Percentiles rank a stretch among this genome's conserved stretches.
These are phyloP conservation scores for Apodemia zela DNA, from an alignment of 2,888 invertebrate genomes.

Conservation along the genomic window DNA sequence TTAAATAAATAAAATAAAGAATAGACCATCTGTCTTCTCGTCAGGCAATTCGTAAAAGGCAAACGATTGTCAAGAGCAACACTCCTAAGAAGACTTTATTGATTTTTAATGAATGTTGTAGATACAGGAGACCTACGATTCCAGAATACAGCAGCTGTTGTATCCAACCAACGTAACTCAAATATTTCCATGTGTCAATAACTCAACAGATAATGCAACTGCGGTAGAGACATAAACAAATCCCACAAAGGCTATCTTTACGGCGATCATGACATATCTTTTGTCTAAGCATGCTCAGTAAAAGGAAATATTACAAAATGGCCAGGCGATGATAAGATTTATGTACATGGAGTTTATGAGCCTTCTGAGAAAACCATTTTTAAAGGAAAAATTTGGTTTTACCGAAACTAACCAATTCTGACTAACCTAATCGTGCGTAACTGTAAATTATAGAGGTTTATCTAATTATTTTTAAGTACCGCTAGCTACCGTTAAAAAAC, in stretches of 20 bases:
- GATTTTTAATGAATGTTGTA: too few relatives aligned
- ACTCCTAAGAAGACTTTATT: too few relatives aligned
- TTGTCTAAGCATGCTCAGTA: neutral
- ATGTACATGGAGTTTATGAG: conserved; percentile 13
- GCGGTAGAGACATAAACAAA: conserved; percentile 14
- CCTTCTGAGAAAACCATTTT: neutral
- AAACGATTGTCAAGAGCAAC: too few relatives aligned
- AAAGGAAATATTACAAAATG: conserved; percentile 20
- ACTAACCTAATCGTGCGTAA: neutral
- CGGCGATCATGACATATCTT: conserved; percentile 24
- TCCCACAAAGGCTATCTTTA: conserved; percentile 28
- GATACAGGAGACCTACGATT: neutral
- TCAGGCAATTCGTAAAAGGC: too few relatives aligned
- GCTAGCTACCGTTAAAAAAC: too few relatives aligned
- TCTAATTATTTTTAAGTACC: neutral
- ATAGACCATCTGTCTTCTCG: too few relatives aligned
- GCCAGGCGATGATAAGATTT: conserved; percentile 29
- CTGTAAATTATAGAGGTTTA: neutral
- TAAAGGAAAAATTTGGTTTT: conserved; percentile 2
- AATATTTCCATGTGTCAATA: conserved; percentile 2
- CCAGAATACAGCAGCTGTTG: neutral
- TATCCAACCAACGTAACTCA: neutral
- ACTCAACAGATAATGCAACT: neutral
- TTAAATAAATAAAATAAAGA: too few relatives aligned
- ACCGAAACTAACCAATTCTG: neutral